Base-by-base conservation (phyloP, 2,113 vertebrate species). In the Saguinus imperator region DNA sequence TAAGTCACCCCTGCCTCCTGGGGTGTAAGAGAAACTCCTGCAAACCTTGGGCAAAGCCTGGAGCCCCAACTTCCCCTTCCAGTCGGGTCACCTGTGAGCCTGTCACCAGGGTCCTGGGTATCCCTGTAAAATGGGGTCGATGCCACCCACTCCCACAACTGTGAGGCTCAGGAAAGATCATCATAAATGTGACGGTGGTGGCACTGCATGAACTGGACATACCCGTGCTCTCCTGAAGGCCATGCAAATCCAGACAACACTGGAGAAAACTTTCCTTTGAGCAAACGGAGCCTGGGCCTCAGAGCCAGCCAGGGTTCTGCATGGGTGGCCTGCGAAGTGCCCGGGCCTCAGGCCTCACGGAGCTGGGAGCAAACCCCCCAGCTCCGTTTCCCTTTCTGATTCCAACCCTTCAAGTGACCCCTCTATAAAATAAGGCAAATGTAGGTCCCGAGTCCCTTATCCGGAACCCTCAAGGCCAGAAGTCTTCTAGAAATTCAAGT, bases 271-370 rank as follows among this genome's bases (percentile, higher is more conserved):
- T 35, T 23, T 8, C 23, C 50, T 43, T 8, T 1, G 13, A 29
- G 35, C 27, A 48, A 32, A 37, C 0, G 0, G 50, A 37, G 57
- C 29, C 17, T 5, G 0, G 0, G 0, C 25, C 25, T 13, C 21
- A 18, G 83, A 68, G 72, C 37, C 8, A 4, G 84, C 3, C 14
- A 0, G 29, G 25, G 35, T 6, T 40, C 2, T 18, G 9, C 52
- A 5, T 1, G 0, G 50, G 27, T 6, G 11, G 8, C 40, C 1
- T 40, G 40, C 57, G 5, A 27, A 43, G 80, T 8, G 9, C 40
- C 57, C 0, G 0, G 20, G 17, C 23, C 18, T 13, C 6, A 0
- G 8, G 79, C 5, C 16, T 29, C 37, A 1, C 0, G 0, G 37
- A 48, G 37, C 61, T 0, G 17, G 27, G 25, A n/a, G 20, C 48